phyloP scores from a whole-genome alignment of 2,888 invertebrate genomes.

The Agriopis aurantiaria region DNA sequence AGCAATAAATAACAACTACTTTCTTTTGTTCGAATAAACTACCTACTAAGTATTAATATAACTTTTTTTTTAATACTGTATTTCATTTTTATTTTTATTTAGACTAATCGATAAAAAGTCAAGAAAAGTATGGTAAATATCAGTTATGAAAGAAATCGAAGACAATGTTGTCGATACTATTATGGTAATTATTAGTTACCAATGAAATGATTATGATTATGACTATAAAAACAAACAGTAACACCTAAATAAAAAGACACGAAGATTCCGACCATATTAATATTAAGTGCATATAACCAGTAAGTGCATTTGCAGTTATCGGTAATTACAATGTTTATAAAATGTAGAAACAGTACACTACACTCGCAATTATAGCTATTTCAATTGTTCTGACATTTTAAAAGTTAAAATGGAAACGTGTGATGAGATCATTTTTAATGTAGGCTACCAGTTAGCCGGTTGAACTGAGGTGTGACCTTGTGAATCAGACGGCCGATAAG shows the following conservation, averaged over 20 bases:
- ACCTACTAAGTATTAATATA: too few relatives aligned
- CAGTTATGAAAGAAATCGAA: too few relatives aligned
- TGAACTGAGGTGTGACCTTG: conserved; percentile 79
- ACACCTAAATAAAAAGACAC: neutral
- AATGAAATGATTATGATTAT: neutral
- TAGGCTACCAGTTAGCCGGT: conserved; percentile 72
- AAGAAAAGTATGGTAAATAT: too few relatives aligned
- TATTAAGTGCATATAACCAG: neutral
- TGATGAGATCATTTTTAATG: conserved; percentile 79
- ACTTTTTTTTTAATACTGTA: too few relatives aligned
- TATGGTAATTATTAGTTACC: too few relatives aligned
- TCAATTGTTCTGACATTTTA: conserved; percentile 30
- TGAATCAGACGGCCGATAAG: conserved; percentile 80
- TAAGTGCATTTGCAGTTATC: neutral
- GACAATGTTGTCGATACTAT: too few relatives aligned
- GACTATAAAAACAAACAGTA: neutral
- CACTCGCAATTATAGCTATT: conserved; percentile 19
- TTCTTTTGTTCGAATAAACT: too few relatives aligned
- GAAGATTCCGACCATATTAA: neutral
- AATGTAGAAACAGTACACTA: neutral
- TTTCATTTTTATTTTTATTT: too few relatives aligned
- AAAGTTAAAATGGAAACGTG: conserved; percentile 54
- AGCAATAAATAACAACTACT: too few relatives aligned
- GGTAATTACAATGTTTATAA: neutral
- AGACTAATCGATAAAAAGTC: too few relatives aligned